Evolutionary conservation across 2,888 invertebrate species (phyloP).

Genomic region (Crocallis elinguaria): DNA sequence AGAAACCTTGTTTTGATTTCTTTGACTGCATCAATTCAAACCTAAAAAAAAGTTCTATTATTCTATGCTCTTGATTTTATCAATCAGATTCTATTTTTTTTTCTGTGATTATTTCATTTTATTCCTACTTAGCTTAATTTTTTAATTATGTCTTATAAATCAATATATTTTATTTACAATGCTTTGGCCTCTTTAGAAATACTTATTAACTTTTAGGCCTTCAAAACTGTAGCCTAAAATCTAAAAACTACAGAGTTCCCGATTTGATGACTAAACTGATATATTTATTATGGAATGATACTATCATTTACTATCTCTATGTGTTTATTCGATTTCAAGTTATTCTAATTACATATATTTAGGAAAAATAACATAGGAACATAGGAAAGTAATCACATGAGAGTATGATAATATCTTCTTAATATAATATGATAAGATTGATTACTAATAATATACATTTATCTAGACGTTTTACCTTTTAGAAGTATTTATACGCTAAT

Average conservation of each 20-base stretch:
- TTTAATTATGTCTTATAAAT: not conserved
- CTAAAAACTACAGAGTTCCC: slow-evolving; percentile 18
- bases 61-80: not conserved
- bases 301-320: slow-evolving; percentile 32
- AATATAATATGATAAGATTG: not conserved
- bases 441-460: slow-evolving; percentile 4
- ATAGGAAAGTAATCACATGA: slow-evolving; percentile 31
- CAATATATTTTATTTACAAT: slow-evolving; percentile 50
- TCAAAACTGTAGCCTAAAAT: slow-evolving; percentile 17
- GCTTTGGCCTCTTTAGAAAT: slow-evolving; percentile 45
- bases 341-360: slow-evolving; percentile 16
- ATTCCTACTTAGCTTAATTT: not conserved
- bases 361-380: slow-evolving; percentile 34
- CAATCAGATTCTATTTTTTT: not conserved
- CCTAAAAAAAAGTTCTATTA: not conserved
- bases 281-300: slow-evolving; percentile 39
- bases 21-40: not conserved
- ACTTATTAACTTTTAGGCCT: slow-evolving; percentile 35
- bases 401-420: slow-evolving; percentile 23
- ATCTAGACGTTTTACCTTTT: not conserved
- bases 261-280: slow-evolving; percentile 33
- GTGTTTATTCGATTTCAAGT: slow-evolving; percentile 19
- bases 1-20: not conserved
- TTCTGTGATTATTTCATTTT: not conserved
- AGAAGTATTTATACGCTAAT: not conserved